phyloP scores from a whole-genome alignment of 2,888 invertebrate species.

The Mayetiola destructor region DNA sequence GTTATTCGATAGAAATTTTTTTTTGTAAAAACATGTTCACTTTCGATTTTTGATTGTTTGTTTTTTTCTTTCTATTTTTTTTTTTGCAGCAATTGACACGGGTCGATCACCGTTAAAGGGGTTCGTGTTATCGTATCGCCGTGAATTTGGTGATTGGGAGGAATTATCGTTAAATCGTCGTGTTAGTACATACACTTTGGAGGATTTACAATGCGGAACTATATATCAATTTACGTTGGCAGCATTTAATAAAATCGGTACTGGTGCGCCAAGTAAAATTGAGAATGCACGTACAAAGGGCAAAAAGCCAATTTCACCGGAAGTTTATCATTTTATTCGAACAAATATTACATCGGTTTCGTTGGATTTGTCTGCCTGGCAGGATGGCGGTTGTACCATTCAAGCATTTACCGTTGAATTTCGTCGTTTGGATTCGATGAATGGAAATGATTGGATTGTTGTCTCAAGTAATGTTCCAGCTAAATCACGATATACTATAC shows the following conservation, averaged over 20 bases:
- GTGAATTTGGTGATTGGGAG: constrained; percentile 41
- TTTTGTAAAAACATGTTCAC: neutral
- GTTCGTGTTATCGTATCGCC: constrained; percentile 39
- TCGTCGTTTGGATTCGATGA: constrained; percentile 26
- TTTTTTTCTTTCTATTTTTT: neutral
- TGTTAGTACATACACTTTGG: constrained; percentile 48
- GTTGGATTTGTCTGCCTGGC: constrained; percentile 64
- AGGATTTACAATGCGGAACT: constrained; percentile 62
- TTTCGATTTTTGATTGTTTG: neutral
- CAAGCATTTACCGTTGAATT: constrained; percentile 44
- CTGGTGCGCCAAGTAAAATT: constrained; percentile 51
- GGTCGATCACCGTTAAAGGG: constrained; percentile 41
- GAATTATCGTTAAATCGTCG: constrained; percentile 39
- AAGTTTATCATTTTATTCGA: constrained; percentile 53
- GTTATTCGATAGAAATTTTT: neutral
- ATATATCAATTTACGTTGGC: constrained; percentile 59
- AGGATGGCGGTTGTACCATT: constrained; percentile 67
- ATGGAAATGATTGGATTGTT: constrained; percentile 32
- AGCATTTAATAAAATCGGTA: constrained; percentile 61
- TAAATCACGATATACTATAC: constrained; percentile 31
- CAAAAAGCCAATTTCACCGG: constrained; percentile 49
- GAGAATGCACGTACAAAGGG: constrained; percentile 58
- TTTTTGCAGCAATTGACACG: constrained; percentile 33
- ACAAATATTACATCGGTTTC: constrained; percentile 63
- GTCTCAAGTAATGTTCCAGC: constrained; percentile 39